Evolutionary conservation across 2,113 vertebrate genomes (phyloP).

Genomic region (Hipposideros armiger): DNA sequence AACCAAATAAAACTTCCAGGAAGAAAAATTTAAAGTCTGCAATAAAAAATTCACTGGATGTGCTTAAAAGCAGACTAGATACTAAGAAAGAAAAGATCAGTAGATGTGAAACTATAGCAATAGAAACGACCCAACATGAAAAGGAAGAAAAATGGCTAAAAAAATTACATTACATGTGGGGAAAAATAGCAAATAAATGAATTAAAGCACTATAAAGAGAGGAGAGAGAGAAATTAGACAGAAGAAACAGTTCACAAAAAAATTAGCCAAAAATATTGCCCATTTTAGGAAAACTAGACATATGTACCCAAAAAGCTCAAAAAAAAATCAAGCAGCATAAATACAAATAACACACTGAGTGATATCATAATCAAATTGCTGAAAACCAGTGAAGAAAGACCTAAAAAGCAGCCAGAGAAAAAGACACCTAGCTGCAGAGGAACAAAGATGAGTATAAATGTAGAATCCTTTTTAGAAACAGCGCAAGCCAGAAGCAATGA

Average conservation of each 20-base stretch:
- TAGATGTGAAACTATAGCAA: neutral
- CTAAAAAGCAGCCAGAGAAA: neutral
- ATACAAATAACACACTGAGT: neutral
- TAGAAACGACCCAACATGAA: too few relatives aligned
- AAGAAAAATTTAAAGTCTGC: neutral
- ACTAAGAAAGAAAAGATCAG: neutral
- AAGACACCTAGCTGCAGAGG: neutral
- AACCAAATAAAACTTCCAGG: neutral
- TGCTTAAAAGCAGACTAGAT: neutral
- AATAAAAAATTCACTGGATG: neutral
- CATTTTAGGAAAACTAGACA: neutral
- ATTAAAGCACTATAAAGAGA: neutral
- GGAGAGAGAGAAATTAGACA: neutral
- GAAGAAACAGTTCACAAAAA: neutral
- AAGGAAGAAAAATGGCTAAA: neutral
- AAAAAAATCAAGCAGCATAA: neutral
- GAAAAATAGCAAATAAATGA: neutral
- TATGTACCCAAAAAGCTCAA: neutral
- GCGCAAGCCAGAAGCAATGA: neutral
- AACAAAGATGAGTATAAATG: neutral
- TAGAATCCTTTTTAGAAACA: neutral
- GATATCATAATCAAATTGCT: neutral
- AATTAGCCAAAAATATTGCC: too few relatives aligned
- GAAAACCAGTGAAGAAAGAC: neutral
- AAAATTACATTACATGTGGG: neutral